phyloP scores from a whole-genome alignment of 2,888 invertebrate species.

The Chrysodeixis includens region DNA sequence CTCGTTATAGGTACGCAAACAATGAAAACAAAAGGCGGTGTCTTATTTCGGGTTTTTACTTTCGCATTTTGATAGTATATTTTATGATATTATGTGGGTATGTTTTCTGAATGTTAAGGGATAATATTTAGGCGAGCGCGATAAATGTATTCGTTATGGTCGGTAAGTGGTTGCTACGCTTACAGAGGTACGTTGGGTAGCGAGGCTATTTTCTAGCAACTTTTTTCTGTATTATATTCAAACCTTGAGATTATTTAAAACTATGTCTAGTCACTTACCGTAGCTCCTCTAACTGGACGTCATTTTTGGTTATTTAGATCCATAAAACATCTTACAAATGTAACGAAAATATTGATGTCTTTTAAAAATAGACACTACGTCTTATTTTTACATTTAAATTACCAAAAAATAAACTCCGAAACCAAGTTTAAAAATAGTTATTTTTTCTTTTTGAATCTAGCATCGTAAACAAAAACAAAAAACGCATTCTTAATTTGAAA shows the following conservation, averaged over 20 bases:
- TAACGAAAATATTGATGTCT: too few species aligned
- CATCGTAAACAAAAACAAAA: conserved; percentile 7
- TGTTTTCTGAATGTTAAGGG: conserved; percentile 64
- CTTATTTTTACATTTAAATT: too few species aligned
- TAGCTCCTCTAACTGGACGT: too few species aligned
- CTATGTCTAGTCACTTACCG: too few species aligned
- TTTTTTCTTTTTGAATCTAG: background rate
- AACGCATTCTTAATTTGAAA: background rate
- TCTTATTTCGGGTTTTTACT: conserved; percentile 83
- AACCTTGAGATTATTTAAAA: too few species aligned
- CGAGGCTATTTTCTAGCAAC: background rate
- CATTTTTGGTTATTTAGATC: too few species aligned
- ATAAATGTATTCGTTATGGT: conserved; percentile 43
- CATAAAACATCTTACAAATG: too few species aligned
- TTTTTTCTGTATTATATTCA: too few species aligned
- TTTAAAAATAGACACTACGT: too few species aligned
- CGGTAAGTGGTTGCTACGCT: conserved; percentile 16
- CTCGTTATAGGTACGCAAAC: conserved; percentile 85
- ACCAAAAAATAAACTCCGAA: too few species aligned
- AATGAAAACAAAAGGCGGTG: conserved; percentile 87
- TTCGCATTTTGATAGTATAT: conserved; percentile 72
- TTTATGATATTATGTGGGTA: conserved; percentile 68
- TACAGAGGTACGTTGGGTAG: conserved; percentile 2
- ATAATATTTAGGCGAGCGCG: conserved; percentile 52
- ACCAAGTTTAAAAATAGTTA: background rate